Conservation (phyloP, 2,888 invertebrate species). For the Andricus quercusramuli region DNA sequence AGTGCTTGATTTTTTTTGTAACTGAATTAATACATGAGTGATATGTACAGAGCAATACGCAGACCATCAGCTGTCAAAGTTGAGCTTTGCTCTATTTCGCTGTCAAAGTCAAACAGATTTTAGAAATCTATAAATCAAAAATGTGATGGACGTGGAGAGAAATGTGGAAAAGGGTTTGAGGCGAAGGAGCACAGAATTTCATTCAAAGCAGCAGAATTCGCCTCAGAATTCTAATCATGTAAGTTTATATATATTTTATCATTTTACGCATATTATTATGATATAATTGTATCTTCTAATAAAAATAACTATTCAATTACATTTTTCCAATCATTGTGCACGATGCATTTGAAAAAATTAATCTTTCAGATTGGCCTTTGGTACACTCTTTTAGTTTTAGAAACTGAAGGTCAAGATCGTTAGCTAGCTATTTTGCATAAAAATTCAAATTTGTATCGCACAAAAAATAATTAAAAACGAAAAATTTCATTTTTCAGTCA, state of each 20-base stretch:
- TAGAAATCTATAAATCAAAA: background rate
- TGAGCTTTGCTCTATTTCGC: background rate
- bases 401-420: too few species aligned
- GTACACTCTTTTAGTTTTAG: too few species aligned
- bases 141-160: background rate
- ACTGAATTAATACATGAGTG: background rate
- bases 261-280: background rate
- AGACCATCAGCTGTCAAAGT: background rate
- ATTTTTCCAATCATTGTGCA: background rate
- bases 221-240: background rate
- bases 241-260: background rate
- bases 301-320: background rate
- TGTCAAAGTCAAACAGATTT: background rate
- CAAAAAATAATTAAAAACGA: too few species aligned
- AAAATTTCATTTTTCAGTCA: too few species aligned
- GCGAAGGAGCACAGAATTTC: background rate
- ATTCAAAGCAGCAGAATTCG: background rate
- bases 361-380: too few species aligned
- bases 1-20: background rate
- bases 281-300: background rate
- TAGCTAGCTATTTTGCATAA: too few species aligned
- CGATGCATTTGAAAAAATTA: too few species aligned
- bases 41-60: background rate
- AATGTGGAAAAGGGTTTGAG: background rate
- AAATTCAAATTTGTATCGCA: too few species aligned